These are phyloP conservation scores for Bombus sylvicola DNA, from an alignment of 1,140 invertebrate genomes.

Conservation along the genomic window DNA sequence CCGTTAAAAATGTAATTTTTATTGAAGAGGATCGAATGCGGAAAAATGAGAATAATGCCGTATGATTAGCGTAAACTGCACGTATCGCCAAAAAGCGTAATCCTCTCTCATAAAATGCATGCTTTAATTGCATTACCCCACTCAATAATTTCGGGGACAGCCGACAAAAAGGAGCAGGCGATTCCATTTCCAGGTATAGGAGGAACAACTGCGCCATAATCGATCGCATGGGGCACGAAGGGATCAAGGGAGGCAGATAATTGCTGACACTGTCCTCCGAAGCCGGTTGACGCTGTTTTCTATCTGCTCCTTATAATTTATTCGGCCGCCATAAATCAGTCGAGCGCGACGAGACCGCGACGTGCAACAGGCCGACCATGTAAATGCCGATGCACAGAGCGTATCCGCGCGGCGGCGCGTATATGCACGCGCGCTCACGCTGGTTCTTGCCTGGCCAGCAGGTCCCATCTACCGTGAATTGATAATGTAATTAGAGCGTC, in stretches of 20 bases:
- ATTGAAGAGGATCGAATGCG: not conserved
- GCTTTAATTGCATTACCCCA: constrained; percentile 12
- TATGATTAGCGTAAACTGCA: not conserved
- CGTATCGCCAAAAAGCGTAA: not conserved
- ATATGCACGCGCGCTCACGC: constrained; percentile 34
- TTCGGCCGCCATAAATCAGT: constrained; percentile 67
- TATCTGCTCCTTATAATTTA: constrained; percentile 69
- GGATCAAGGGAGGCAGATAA: constrained; percentile 29
- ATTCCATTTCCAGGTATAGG: not conserved
- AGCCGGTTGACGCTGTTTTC: constrained; percentile 61
- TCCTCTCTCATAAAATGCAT: not conserved
- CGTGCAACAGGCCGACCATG: constrained; percentile 57
- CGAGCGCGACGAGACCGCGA: constrained; percentile 45
- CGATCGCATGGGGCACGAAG: constrained; percentile 3
- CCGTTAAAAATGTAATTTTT: not conserved
- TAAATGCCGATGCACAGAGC: constrained; percentile 57
- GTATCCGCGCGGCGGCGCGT: constrained; percentile 43
- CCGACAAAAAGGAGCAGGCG: too few species aligned
- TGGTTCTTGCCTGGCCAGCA: constrained; percentile 7
- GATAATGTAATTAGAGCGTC: constrained; percentile 76
- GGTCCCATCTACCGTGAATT: constrained; percentile 69
- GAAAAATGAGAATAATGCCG: not conserved
- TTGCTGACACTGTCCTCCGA: constrained; percentile 34
- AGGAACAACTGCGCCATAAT: constrained; percentile 21
- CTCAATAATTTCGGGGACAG: not conserved